Evolutionary conservation across 1,140 invertebrate species (phyloP), one percentile per base, ranked within the genome.

Genomic region (Physella acuta): DNA sequence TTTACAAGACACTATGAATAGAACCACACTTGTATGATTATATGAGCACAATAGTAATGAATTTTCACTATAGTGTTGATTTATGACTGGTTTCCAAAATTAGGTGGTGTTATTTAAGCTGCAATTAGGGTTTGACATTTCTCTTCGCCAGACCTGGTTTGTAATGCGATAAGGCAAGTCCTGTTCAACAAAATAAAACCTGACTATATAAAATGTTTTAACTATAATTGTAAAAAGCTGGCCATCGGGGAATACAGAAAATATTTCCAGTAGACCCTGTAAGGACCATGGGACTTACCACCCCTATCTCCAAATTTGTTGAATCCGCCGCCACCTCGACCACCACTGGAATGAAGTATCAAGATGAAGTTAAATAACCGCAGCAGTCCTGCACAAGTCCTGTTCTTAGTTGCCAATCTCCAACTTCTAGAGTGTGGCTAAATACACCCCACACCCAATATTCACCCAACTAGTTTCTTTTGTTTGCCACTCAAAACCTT

Each of bases 291-390:
- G 11, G 28, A 75, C 79, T 81, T 80, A 80, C 79, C 79, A 81
- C 79, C 77, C 74, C 78, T 73, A 73, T 71, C 76, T 73, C 71
- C 70, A 71, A 71, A 71, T 75, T 78, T 79, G 79, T 71, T 79
- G 79, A 72, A 79, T 67, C 79, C 79, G 72, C 79, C 76, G 66
- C 77, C 73, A 73, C 77, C 76, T 72, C 79, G 73, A 73, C 77
- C 72, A 73, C 79, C 78, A 68, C 79, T 81, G 79, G 71, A 81
- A 79, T 71, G 71, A 72, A 78, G 70, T 74, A 73, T 58, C 36
- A 68, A 70, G 62, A 51, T 51, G 44, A 14, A 61, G 24, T 31
- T 61, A 36, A 37, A 24, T 36, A 61, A 34, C 24, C 24, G 37
- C 36, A 44, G 59, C 36, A 44, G 59, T 31, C 33, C 56, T 36